phyloP scores from a whole-genome alignment of 2,888 invertebrate species.

The Cylindroiulus punctatus region DNA sequence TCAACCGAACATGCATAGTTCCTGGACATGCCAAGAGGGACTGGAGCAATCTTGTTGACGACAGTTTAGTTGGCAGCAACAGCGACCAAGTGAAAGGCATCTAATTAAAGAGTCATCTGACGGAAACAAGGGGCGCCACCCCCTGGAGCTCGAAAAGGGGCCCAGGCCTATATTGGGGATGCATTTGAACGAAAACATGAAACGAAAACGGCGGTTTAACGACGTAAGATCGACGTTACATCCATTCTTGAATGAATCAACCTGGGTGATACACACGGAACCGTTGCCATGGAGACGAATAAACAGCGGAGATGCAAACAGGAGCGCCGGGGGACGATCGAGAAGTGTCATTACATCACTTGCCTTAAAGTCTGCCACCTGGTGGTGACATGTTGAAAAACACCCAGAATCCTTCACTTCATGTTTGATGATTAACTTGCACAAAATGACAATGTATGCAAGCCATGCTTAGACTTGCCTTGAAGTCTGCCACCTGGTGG shows the following conservation, averaged over 20 bases:
- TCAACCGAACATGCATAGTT: neutral
- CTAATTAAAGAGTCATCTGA: conserved; percentile 1
- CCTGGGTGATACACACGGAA: conserved; percentile 19
- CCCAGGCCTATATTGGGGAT: neutral
- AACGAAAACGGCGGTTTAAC: neutral
- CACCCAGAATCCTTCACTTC: too few relatives aligned
- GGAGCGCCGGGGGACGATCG: neutral
- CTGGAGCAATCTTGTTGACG: conserved; percentile 8
- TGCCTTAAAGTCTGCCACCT: too few relatives aligned
- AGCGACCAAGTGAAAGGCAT: neutral
- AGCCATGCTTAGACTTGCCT: too few relatives aligned
- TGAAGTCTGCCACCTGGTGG: too few relatives aligned
- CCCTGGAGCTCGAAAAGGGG: neutral
- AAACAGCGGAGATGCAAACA: neutral
- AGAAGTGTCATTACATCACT: neutral
- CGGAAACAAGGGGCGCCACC: neutral
- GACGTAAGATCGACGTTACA: conserved; percentile 9
- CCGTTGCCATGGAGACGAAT: neutral
- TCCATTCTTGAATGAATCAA: conserved; percentile 27
- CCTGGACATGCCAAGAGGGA: neutral
- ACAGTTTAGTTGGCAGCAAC: neutral
- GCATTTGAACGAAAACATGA: neutral
- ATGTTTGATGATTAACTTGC: too few relatives aligned
- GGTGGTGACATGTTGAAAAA: too few relatives aligned
- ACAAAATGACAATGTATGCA: too few relatives aligned